Base-by-base conservation (phyloP, 2,113 vertebrate genomes). In the Natator depressus region DNA sequence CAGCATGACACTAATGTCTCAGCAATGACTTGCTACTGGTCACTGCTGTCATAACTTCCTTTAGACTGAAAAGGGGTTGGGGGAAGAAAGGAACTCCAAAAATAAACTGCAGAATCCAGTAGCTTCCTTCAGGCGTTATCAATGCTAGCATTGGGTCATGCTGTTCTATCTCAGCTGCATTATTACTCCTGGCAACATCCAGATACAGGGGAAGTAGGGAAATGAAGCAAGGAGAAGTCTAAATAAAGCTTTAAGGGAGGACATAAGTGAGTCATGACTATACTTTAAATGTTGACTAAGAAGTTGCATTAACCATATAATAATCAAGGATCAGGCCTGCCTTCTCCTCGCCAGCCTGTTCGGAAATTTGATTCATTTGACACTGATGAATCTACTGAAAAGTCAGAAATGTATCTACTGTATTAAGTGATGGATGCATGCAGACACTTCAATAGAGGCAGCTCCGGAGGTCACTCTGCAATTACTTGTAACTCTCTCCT, bases 41-140 rank as follows among this genome's bases (percentile, higher is more conserved):
- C 51, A 57, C 29, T 24, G 62, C 62, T 50, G 76, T 46, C 22
- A 80, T 55, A 65, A 50, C n/a, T 83, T 75, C 57, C 59, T 82
- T 24, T 0, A 5, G 72, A 76, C 84, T 88, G 88, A 80, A 87
- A 47, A 13, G 75, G 87, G 89, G 86, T 85, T 0, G 0, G 84
- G 90, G 31, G n/a, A 57, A 79, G 86, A 96, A 87, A 46, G 53
- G 78, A 93, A 79, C 35, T 80, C 65, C 13, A 8, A 83, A 97
- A 90, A 87, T 82, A 94, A 82, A 47, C 2, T 0, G 51, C n/a
- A 81, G 84, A 54, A 65, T 92, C 92, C 92, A 90, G 89, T 24
- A 54, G 87, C 85, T 95, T 96, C 95, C 95, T 91, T 96, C 89
- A 85, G 94, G 96, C 94, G 93, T 85, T 91, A 72, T 84, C 5